Evolutionary conservation across 2,113 vertebrate species (phyloP).

Genomic region (Dicrurus megarhynchus): DNA sequence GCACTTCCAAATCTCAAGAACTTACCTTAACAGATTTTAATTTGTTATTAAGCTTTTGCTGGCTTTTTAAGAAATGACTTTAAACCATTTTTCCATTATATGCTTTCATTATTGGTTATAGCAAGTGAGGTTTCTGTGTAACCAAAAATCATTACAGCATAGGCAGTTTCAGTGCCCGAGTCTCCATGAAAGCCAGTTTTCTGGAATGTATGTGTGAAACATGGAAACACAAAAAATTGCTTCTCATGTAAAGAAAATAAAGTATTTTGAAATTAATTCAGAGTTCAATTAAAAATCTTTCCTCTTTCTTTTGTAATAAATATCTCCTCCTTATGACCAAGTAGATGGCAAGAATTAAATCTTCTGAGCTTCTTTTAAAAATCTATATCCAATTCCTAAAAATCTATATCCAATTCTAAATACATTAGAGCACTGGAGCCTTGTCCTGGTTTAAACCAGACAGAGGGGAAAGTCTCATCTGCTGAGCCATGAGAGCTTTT

Average conservation of each 20-base stretch:
- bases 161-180: background rate
- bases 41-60: background rate
- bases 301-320: background rate
- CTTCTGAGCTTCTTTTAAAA: slow-evolving; percentile 10
- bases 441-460: background rate
- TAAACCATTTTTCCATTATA: background rate
- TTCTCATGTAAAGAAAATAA: background rate
- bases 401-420: slow-evolving; percentile 54
- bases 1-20: background rate
- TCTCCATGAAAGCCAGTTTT: background rate
- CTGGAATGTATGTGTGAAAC: background rate
- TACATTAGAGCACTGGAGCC: background rate
- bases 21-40: background rate
- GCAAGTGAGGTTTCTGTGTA: background rate
- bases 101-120: background rate
- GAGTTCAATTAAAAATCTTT: slow-evolving; percentile 17
- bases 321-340: background rate
- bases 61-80: background rate
- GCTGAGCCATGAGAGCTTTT: background rate
- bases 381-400: slow-evolving; percentile 31
- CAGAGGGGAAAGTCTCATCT: background rate
- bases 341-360: background rate
- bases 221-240: background rate
- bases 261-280: slow-evolving; percentile 18
- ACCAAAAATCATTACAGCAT: background rate